Evolutionary conservation across 2,888 invertebrate species (phyloP).

Genomic region (Fissipunctia ypsillon): DNA sequence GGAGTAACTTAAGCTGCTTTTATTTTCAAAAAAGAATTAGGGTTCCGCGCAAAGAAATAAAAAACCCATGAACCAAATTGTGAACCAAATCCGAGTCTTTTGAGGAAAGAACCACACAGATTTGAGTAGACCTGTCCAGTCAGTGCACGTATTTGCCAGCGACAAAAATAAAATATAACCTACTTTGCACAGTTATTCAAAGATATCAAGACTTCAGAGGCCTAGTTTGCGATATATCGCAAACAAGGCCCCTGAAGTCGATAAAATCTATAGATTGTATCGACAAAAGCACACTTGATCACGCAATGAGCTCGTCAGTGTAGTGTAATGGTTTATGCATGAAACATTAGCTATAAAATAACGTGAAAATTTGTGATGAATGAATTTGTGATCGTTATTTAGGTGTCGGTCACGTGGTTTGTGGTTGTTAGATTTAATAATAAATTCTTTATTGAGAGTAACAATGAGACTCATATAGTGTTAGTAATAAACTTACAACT

Average conservation of each 20-base stretch:
- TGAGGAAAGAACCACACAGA: not conserved
- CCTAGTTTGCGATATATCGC: conserved; percentile 11
- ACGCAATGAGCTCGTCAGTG: conserved; percentile 51
- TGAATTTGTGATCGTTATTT: conserved; percentile 15
- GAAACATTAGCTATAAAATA: conserved; percentile 20
- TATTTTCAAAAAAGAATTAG: too few species aligned
- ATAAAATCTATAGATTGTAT: conserved; percentile 43
- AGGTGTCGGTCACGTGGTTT: not conserved
- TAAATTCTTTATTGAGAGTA: too few species aligned
- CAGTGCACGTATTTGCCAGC: not conserved
- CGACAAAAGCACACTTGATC: conserved; percentile 28
- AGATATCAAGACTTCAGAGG: conserved; percentile 41
- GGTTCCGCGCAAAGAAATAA: too few species aligned
- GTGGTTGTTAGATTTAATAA: too few species aligned
- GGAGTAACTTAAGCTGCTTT: too few species aligned
- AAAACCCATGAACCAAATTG: too few species aligned
- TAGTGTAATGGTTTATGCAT: conserved; percentile 40
- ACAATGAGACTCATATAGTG: too few species aligned
- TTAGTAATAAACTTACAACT: too few species aligned
- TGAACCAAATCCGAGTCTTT: too few species aligned
- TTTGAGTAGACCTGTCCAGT: not conserved
- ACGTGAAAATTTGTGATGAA: conserved; percentile 34
- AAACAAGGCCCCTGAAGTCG: conserved; percentile 11
- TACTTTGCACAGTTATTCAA: conserved; percentile 30
- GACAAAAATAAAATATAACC: conserved; percentile 35